These are phyloP conservation scores for Habrosyne pyritoides DNA, from an alignment of 2,888 invertebrate genomes.

Conservation along the genomic window DNA sequence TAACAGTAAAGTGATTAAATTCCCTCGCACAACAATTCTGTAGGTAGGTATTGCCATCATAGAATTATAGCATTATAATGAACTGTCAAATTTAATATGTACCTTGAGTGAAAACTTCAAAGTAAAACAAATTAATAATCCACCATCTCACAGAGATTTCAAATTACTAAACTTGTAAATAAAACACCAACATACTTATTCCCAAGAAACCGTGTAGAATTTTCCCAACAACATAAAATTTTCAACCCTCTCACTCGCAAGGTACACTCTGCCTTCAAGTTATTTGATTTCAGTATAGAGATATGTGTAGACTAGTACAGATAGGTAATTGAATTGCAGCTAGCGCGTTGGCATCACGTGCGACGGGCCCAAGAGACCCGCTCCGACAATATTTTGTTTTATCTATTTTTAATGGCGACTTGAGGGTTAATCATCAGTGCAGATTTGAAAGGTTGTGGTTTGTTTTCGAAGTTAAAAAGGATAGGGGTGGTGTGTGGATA, in stretches of 20 bases:
- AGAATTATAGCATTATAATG: no score
- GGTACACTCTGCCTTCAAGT: conserved; percentile 37
- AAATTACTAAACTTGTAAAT: neutral
- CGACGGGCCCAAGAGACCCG: conserved; percentile 53
- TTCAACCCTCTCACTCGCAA: conserved; percentile 23
- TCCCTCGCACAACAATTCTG: conserved; percentile 10
- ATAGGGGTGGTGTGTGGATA: conserved; percentile 24
- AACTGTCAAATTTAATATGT: no score
- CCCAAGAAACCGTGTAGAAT: neutral
- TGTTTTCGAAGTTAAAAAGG: conserved; percentile 40
- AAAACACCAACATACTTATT: conserved; percentile 5
- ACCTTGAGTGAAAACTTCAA: neutral
- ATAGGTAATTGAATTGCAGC: conserved; percentile 74
- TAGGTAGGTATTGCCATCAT: no score
- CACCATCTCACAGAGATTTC: neutral
- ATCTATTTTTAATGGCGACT: conserved; percentile 78
- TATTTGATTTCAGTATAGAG: conserved; percentile 56
- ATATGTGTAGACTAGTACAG: conserved; percentile 49
- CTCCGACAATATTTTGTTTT: conserved; percentile 71
- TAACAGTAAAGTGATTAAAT: conserved; percentile 28
- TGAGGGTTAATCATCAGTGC: conserved; percentile 69
- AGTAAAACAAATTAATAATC: neutral
- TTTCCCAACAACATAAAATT: conserved; percentile 2
- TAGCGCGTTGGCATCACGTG: conserved; percentile 60
- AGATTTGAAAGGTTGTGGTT: conserved; percentile 60